Base-by-base conservation (phyloP, 2,113 vertebrate genomes). In the Myocastor coypus region DNA sequence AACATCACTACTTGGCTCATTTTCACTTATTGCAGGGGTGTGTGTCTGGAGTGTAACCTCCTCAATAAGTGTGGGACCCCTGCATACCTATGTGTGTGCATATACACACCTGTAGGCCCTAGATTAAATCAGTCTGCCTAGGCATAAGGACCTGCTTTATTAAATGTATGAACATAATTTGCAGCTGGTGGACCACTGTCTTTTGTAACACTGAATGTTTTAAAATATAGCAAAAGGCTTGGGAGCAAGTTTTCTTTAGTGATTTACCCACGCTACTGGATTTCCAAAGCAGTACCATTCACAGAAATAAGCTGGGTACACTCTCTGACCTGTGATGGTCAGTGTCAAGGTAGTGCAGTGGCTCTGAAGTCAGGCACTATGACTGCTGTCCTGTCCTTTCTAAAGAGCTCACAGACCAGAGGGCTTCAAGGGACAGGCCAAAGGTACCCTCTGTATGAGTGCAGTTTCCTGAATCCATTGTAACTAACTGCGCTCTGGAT, bases 261-360 rank as follows among this genome's bases (percentile, higher is more conserved):
- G 28, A 19, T 16, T 34, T n/a, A 68, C 12, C 1, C 4, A 5
- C 69, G 37, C 52, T 2, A 0, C 59, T 22, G 37, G 8, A 55
- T 84, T 87, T 75, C n/a, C 22, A 63, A 82, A 69, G 77, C 22
- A 24, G n/a, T 50, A 4, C 40, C 32, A 78, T 26, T 50, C 64
- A 40, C 57, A n/a, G 50, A 73, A 28, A 52, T 73, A 42, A 88
- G 40, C 86, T 78, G 37, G 13, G 1, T 13, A 61, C 5, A 13
- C 7, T 42, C 11, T 10, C 10, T 9, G 13, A 16, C 11, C 11
- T 16, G 1, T 3, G 2, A 2, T 37, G 42, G 83, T 22, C 26
- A 19, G 0, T 57, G 66, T 2, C 12, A 1, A 5, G 0, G 19
- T 0, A 69, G 52, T 10, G 0, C 0, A 13, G n/a, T 3, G 3